These are phyloP conservation scores for Ophion costatus DNA, from an alignment of 2,888 invertebrate genomes.

Conservation along the genomic window DNA sequence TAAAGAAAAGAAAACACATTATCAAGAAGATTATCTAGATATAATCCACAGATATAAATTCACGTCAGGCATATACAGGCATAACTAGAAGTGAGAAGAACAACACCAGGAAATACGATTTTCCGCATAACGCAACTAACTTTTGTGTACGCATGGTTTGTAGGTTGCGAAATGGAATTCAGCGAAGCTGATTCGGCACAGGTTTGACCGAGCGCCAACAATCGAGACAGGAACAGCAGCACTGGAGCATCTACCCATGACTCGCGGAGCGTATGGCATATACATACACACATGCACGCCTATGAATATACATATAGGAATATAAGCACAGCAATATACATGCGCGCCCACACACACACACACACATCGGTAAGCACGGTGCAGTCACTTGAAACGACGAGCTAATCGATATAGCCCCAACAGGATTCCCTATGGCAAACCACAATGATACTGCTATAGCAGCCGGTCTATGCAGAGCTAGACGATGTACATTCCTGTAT, in stretches of 20 bases:
- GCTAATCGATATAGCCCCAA: conserved; percentile 59
- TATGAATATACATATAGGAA: conserved; percentile 8
- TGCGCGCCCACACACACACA: background rate
- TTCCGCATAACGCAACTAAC: background rate
- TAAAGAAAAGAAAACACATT: background rate
- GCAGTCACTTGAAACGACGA: conserved; percentile 56
- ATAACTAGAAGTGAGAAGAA: too few relatives aligned
- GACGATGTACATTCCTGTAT: conserved; percentile 14
- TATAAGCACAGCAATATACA: conserved; percentile 19
- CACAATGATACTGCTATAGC: conserved; percentile 35
- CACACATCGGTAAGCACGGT: conserved; percentile 20
- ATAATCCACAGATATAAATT: too few relatives aligned
- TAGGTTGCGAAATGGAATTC: background rate
- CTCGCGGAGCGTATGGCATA: background rate
- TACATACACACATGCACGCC: background rate
- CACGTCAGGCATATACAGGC: too few relatives aligned
- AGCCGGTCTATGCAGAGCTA: conserved; percentile 41
- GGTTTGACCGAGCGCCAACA: conserved; percentile 26
- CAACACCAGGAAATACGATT: background rate
- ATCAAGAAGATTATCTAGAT: too few relatives aligned
- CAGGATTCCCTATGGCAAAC: conserved; percentile 29
- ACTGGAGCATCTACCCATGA: background rate
- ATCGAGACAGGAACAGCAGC: conserved; percentile 7
- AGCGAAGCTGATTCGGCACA: conserved; percentile 2
- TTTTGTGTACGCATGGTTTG: background rate